A percentile compares a stretch with the other conserved stretches of the same genome.
Evolutionary conservation across 30 jellyfish, hydroid and myxozoan species (phyloP).

Genomic region (Cassiopea xamachana): DNA sequence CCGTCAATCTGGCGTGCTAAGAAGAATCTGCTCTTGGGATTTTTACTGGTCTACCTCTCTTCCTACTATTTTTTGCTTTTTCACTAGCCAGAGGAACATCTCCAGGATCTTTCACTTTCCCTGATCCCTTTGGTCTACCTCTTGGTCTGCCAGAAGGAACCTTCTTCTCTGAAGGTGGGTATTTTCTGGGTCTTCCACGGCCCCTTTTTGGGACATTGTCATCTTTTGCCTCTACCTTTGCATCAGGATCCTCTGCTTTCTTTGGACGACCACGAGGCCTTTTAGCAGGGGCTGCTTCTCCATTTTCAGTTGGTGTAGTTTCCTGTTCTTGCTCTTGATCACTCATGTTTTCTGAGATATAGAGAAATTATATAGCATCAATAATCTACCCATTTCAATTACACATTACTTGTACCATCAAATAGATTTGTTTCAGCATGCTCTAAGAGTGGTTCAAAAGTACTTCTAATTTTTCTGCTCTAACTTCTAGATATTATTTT

Average conservation of each 20-base stretch:
- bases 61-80: slow-evolving; percentile 47
- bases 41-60: slow-evolving; percentile 41
- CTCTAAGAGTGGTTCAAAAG: too few relatives aligned
- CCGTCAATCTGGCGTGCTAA: background rate
- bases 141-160: slow-evolving; percentile 59
- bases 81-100: slow-evolving; percentile 69
- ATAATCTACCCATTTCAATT: background rate
- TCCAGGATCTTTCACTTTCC: slow-evolving; percentile 28
- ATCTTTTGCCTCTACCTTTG: background rate
- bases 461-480: too few relatives aligned
- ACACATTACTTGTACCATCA: too few relatives aligned
- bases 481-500: too few relatives aligned
- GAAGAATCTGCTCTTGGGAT: background rate
- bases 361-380: background rate
- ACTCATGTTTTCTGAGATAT: slow-evolving; percentile 29
- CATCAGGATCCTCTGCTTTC: slow-evolving; percentile 12
- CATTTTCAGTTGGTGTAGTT: background rate
- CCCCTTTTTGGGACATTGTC: slow-evolving; percentile 35
- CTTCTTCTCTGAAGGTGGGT: slow-evolving; percentile 41
- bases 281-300: slow-evolving; percentile 33
- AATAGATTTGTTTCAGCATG: too few relatives aligned
- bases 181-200: slow-evolving; percentile 63
- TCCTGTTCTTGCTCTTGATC: slow-evolving; percentile 15
- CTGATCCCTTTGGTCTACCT: slow-evolving; percentile 64
- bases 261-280: slow-evolving; percentile 37